Conservation (phyloP, 1,140 invertebrate species). For the Drosophila pruinosa region DNA sequence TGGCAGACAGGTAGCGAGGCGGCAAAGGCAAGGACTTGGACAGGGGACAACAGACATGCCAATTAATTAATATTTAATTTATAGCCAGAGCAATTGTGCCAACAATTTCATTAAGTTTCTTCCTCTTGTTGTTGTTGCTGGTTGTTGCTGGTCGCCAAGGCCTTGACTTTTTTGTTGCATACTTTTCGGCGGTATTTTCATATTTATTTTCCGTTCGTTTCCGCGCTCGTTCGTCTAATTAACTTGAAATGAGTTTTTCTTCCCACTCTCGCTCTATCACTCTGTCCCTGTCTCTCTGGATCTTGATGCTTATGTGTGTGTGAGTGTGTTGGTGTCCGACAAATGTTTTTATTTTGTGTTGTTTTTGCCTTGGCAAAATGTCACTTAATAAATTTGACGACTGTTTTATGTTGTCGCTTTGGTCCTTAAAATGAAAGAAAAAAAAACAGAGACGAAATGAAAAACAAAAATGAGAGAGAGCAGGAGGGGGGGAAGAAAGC, state of each 20-base stretch:
- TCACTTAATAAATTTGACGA: slow-evolving; percentile 81
- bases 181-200: slow-evolving; percentile 6
- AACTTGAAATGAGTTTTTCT: slow-evolving; percentile 60
- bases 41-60: slow-evolving; percentile 16
- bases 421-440: slow-evolving; percentile 53
- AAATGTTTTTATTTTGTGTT: slow-evolving; percentile 53
- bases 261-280: background rate
- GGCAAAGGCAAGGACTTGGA: background rate
- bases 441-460: background rate
- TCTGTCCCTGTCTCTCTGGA: background rate
- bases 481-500: no score
- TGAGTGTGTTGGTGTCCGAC: slow-evolving; percentile 38
- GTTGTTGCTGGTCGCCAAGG: background rate
- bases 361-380: slow-evolving; percentile 64
- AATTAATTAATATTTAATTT: slow-evolving; percentile 79
- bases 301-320: slow-evolving; percentile 5
- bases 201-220: slow-evolving; percentile 4
- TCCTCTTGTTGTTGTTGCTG: background rate
- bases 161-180: slow-evolving; percentile 4
- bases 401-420: slow-evolving; percentile 80
- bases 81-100: slow-evolving; percentile 39
- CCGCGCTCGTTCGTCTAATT: slow-evolving; percentile 44
- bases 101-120: slow-evolving; percentile 43
- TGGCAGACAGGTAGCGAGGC: background rate
- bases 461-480: slow-evolving; percentile 22